Percentiles rank a stretch among this genome's conserved stretches.
phyloP scores from a whole-genome alignment of 2,888 invertebrate species.

The Apoda limacodes region DNA sequence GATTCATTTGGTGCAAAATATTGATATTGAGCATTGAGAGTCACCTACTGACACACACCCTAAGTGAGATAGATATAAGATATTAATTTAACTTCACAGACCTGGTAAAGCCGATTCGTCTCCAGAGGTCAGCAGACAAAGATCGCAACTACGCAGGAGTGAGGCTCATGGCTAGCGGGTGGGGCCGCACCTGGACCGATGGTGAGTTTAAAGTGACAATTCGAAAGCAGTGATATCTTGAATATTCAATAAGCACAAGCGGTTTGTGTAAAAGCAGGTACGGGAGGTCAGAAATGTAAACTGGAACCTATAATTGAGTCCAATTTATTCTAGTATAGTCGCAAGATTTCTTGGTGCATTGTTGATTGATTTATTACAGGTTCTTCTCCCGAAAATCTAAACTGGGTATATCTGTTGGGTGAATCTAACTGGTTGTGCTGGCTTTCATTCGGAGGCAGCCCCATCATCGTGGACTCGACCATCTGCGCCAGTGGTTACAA shows the following conservation, averaged over 20 bases:
- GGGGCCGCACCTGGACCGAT: constrained; percentile 43
- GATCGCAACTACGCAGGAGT: constrained; percentile 31
- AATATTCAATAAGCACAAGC: too few relatives aligned
- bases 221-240: neutral
- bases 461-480: constrained; percentile 34
- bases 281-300: too few relatives aligned
- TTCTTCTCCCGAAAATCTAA: constrained; percentile 30
- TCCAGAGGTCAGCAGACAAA: constrained; percentile 31
- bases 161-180: constrained; percentile 37
- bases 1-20: too few relatives aligned
- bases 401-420: constrained; percentile 43
- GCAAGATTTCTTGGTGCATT: neutral
- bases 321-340: too few relatives aligned
- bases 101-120: constrained; percentile 38
- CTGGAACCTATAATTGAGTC: too few relatives aligned
- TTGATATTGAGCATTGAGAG: too few relatives aligned
- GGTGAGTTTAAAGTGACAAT: constrained; percentile 22
- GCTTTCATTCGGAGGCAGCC: constrained; percentile 24
- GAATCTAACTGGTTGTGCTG: constrained; percentile 30
- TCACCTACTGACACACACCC: too few relatives aligned
- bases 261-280: too few relatives aligned
- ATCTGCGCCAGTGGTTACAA: constrained; percentile 42
- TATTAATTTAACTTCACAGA: constrained; percentile 27
- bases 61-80: too few relatives aligned
- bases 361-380: constrained; percentile 20